A percentile compares a stretch with the other conserved stretches of the same genome.
phyloP scores from a whole-genome alignment of 2,888 invertebrate species.

The Amphipyra berbera region DNA sequence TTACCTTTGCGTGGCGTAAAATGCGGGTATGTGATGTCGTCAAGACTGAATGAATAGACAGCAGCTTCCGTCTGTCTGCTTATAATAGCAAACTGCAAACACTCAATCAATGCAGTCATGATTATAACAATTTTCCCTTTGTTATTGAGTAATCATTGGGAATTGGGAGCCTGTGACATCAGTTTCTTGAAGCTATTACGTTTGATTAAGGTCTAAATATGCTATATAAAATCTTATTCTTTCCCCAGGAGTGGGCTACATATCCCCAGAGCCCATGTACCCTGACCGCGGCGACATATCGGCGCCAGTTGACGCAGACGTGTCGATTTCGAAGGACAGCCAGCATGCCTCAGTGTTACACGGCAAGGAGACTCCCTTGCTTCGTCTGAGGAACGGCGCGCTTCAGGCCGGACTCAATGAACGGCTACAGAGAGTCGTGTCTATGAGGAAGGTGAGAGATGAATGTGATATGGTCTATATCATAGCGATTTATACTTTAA shows the following conservation, averaged over 20 bases:
- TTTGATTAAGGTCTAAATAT: neutral
- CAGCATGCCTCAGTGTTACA: conserved; percentile 57
- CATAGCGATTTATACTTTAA: no score
- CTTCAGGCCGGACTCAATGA: conserved; percentile 91
- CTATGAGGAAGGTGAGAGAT: conserved; percentile 82
- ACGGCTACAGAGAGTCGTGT: conserved; percentile 88
- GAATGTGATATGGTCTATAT: no score
- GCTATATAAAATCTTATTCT: neutral
- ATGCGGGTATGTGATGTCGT: no score
- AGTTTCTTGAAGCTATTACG: no score
- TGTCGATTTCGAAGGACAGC: conserved; percentile 71
- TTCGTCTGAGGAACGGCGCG: conserved; percentile 92
- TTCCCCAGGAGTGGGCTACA: conserved; percentile 86
- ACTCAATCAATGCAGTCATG: no score
- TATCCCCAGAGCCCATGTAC: conserved; percentile 92
- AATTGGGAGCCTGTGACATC: no score
- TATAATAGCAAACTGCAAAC: no score
- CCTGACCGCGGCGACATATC: conserved; percentile 87
- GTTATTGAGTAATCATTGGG: no score
- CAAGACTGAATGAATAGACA: no score
- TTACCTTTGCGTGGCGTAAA: no score
- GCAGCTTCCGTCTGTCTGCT: no score
- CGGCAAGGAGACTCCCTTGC: conserved; percentile 83
- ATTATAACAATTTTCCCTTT: no score
- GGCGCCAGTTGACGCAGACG: conserved; percentile 77